Evolutionary conservation across 2,113 vertebrate genomes (phyloP).

Genomic region (Leucosticte australis): DNA sequence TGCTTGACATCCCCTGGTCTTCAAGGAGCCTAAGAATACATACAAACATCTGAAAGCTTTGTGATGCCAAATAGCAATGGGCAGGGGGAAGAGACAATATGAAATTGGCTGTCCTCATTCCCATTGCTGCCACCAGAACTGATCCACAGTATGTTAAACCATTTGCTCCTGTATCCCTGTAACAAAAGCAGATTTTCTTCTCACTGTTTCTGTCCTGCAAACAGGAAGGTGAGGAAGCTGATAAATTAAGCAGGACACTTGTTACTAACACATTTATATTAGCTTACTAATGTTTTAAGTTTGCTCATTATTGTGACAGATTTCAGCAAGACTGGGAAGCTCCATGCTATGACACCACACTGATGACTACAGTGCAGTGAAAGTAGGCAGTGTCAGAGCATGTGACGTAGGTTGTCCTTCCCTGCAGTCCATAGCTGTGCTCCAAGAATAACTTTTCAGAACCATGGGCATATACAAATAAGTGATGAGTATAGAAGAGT

Average conservation of each 20-base stretch:
- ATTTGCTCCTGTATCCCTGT: not conserved
- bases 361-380: not conserved
- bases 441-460: not conserved
- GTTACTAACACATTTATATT: not conserved
- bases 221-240: not conserved
- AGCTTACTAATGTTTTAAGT: not conserved
- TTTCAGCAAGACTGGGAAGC: not conserved
- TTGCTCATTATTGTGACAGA: not conserved
- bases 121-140: not conserved
- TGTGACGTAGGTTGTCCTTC: not conserved
- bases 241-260: not conserved
- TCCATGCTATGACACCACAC: not conserved
- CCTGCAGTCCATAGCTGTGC: not conserved
- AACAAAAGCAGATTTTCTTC: not conserved
- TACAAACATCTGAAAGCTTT: not conserved
- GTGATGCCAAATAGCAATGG: not conserved
- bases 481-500: not conserved
- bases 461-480: not conserved
- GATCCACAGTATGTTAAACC: not conserved
- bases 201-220: not conserved
- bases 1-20: not conserved
- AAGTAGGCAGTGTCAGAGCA: not conserved
- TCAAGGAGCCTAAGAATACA: not conserved
- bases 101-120: not conserved
- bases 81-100: not conserved